phyloP scores from a whole-genome alignment of 2,888 invertebrate species.

The Brassicogethes aeneus region DNA sequence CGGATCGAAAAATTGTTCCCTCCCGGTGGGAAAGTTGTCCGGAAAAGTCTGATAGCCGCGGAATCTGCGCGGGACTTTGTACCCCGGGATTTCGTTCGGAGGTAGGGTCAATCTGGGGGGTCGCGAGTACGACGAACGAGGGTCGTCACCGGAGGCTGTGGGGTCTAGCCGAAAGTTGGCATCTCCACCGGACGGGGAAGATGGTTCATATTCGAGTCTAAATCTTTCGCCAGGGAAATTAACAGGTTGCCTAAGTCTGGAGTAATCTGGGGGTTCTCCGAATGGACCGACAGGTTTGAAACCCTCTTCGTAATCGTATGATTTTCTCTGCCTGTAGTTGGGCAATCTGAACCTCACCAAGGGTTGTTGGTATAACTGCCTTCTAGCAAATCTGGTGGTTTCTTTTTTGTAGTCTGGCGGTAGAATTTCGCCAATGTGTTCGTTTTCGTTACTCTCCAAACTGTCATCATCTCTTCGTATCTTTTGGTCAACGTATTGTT shows the following conservation, averaged over 20 bases:
- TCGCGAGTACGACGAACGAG: conserved; percentile 9
- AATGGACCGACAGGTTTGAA: conserved; percentile 10
- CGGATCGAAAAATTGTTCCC: conserved; percentile 30
- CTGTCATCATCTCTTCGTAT: conserved; percentile 23
- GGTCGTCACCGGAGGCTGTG: conserved; percentile 10
- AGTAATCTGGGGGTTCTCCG: conserved; percentile 3
- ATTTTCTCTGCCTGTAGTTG: conserved; percentile 17
- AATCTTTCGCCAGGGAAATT: conserved; percentile 23
- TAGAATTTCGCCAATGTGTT: conserved; percentile 39
- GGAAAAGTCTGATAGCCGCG: conserved; percentile 18
- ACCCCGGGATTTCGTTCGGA: conserved; percentile 19
- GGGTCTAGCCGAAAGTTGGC: conserved; percentile 13
- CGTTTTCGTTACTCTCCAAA: conserved; percentile 25
- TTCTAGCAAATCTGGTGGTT: conserved; percentile 7
- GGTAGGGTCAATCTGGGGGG: conserved; percentile 16
- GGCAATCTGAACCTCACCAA: conserved; percentile 3
- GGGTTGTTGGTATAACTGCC: conserved; percentile 4
- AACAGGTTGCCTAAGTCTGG: conserved; percentile 15
- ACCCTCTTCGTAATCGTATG: conserved; percentile 20
- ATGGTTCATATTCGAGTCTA: conserved; percentile 27
- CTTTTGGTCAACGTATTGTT: conserved; percentile 8
- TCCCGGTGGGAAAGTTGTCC: conserved; percentile 17
- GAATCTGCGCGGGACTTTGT: conserved; percentile 21
- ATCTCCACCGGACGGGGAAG: conserved; percentile 13
- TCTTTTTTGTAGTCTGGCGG: conserved; percentile 25